Conservation (phyloP, 1,140 invertebrate genomes). For the Bactericera cockerelli region DNA sequence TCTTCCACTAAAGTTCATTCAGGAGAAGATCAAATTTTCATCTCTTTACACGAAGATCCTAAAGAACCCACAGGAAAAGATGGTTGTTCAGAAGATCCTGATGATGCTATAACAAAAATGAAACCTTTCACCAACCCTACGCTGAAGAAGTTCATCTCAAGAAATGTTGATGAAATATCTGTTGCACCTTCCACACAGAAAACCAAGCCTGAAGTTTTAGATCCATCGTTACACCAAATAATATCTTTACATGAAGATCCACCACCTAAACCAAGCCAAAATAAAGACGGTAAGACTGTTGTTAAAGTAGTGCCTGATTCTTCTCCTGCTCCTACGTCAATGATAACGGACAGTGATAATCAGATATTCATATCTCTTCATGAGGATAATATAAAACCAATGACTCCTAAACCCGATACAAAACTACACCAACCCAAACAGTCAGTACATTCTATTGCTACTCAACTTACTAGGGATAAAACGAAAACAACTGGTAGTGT, state of each 20-base stretch:
- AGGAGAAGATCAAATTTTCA: conserved; percentile 19
- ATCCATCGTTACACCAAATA: conserved; percentile 1
- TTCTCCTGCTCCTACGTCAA: neutral
- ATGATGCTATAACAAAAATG: neutral
- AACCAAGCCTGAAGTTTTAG: neutral
- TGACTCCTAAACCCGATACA: neutral
- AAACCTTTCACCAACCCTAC: conserved; percentile 20
- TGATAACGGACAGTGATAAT: conserved; percentile 8
- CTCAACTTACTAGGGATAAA: neutral
- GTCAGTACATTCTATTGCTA: neutral
- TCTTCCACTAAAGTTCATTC: neutral
- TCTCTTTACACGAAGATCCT: conserved; percentile 16
- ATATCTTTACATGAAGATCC: conserved; percentile 6
- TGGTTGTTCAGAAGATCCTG: neutral
- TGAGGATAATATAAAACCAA: neutral
- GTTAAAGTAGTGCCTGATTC: conserved; percentile 5
- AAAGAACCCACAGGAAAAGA: neutral
- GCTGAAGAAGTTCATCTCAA: conserved; percentile 17
- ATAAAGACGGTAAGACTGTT: neutral
- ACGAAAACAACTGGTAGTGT: neutral
- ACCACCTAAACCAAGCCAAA: neutral
- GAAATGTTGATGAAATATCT: conserved; percentile 7
- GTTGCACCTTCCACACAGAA: neutral
- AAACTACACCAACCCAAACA: neutral
- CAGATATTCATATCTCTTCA: neutral